phyloP scores from a whole-genome alignment of 2,888 invertebrate genomes.

The Lasioglossum malachurum region DNA sequence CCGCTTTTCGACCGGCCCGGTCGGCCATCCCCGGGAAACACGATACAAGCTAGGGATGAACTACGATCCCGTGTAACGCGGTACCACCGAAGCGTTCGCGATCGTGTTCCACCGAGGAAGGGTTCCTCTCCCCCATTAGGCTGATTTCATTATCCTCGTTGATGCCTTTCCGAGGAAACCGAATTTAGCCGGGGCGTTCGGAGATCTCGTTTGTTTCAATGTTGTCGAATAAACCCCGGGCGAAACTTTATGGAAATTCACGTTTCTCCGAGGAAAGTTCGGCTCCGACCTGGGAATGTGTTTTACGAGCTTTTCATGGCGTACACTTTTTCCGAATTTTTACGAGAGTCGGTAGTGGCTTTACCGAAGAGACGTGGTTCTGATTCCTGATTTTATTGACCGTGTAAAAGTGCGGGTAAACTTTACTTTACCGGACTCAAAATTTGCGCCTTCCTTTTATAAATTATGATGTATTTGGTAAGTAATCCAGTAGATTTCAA shows the following conservation, averaged over 20 bases:
- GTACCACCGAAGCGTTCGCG: slow-evolving; percentile 26
- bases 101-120: neutral
- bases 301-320: neutral
- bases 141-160: neutral
- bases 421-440: too few species aligned
- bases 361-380: neutral
- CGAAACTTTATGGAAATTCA: neutral
- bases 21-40: neutral
- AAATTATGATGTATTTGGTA: too few species aligned
- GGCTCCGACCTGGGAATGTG: neutral
- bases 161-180: neutral
- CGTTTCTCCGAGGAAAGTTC: neutral
- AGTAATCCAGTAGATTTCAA: too few species aligned
- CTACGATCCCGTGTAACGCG: neutral
- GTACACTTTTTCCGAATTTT: neutral
- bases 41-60: slow-evolving; percentile 12
- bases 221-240: neutral
- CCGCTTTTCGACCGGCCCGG: neutral
- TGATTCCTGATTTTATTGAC: neutral
- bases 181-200: neutral
- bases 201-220: slow-evolving; percentile 9
- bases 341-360: neutral
- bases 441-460: too few species aligned
- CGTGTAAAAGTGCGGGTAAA: neutral
- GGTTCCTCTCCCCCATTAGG: neutral